Percentiles rank a stretch among this genome's conserved stretches.
Evolutionary conservation across 2,113 vertebrate genomes (phyloP).

Genomic region (Parus major): DNA sequence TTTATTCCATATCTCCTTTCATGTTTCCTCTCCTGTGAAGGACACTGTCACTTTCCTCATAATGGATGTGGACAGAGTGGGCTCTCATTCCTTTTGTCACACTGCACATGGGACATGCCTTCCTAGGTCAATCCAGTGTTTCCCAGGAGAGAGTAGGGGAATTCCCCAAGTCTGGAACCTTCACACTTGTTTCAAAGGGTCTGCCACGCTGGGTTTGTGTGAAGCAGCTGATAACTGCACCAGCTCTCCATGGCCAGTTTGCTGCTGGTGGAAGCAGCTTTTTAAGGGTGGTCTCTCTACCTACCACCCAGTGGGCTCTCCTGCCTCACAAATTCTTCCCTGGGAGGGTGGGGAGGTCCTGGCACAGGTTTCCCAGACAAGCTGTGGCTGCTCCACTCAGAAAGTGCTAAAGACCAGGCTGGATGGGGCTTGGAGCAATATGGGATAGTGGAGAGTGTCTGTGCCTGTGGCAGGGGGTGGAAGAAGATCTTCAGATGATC

Average conservation of each 20-base stretch:
- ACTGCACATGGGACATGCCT: background rate
- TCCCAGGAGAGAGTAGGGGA: background rate
- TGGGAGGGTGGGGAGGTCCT: background rate
- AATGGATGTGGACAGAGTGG: background rate
- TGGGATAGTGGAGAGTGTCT: background rate
- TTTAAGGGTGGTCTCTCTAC: background rate
- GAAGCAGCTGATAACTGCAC: background rate
- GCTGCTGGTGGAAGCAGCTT: background rate
- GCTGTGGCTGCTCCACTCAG: background rate
- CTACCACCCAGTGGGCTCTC: background rate
- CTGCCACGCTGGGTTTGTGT: background rate
- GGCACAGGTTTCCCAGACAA: background rate
- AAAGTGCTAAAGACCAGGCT: background rate
- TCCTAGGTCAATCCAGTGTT: background rate
- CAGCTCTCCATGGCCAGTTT: background rate
- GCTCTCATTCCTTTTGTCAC: background rate
- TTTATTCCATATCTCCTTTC: background rate
- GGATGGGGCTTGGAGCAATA: background rate
- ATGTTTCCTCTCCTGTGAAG: background rate
- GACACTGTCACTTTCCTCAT: rapidly evolving
- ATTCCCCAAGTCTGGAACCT: background rate
- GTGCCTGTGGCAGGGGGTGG: background rate
- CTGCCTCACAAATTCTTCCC: background rate
- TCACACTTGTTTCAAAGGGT: background rate
- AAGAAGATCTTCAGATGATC: background rate